Evolutionary conservation across 2,888 invertebrate genomes (phyloP).

Genomic region (Polyommatus icarus): DNA sequence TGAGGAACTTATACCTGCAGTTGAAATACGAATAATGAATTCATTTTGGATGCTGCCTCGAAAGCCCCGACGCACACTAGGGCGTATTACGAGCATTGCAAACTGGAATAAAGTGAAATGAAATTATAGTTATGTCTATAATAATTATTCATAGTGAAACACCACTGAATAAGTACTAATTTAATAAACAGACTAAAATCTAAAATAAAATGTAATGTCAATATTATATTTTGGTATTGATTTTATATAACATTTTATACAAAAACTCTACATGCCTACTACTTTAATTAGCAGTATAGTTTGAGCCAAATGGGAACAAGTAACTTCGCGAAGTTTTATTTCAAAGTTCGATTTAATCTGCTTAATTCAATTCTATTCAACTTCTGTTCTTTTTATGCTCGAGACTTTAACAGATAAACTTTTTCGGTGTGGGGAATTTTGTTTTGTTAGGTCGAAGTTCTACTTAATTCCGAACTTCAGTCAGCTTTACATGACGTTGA

Average conservation of each 20-base stretch:
- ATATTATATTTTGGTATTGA: no score
- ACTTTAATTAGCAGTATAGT: slow-evolving; percentile 16
- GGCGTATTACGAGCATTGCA: not conserved
- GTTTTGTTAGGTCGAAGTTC: slow-evolving; percentile 21
- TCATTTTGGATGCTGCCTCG: slow-evolving; percentile 40
- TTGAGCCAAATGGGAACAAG: not conserved
- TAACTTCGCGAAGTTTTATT: not conserved
- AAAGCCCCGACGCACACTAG: not conserved
- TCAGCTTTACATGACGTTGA: slow-evolving; percentile 2
- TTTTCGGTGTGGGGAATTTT: slow-evolving; percentile 10
- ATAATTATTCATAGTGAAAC: no score
- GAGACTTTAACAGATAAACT: slow-evolving; percentile 26
- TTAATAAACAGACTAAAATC: no score
- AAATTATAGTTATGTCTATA: no score
- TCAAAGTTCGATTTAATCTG: slow-evolving; percentile 16
- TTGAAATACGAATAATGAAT: slow-evolving; percentile 47
- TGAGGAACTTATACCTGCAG: slow-evolving; percentile 43
- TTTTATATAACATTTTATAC: no score
- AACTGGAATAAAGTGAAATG: not conserved
- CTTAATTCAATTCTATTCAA: slow-evolving; percentile 18
- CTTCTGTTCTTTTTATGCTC: slow-evolving; percentile 7
- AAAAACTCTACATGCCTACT: not conserved
- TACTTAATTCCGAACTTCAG: not conserved
- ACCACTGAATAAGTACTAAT: no score
- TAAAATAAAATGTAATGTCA: no score